Evolutionary conservation across 2,113 vertebrate species (phyloP).

Genomic region (Sylvicapra grimmia): DNA sequence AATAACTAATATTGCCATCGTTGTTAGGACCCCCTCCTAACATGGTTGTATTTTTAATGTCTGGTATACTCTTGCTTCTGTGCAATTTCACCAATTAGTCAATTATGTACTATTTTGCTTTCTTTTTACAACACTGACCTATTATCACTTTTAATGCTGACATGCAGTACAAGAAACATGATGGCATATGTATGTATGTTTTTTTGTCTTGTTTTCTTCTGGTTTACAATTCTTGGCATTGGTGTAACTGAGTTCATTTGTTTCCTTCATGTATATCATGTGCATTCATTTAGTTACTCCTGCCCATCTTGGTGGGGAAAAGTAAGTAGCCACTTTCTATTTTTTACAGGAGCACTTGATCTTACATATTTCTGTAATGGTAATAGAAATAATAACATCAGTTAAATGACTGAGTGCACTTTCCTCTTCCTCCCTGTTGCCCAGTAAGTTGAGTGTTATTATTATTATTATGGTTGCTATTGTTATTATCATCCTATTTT

Average conservation of each 20-base stretch:
- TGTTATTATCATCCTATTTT: not conserved
- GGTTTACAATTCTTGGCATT: not conserved
- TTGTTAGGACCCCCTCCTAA: conserved; percentile 54
- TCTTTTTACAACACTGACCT: conserved; percentile 20
- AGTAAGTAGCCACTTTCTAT: not conserved
- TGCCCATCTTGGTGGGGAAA: not conserved
- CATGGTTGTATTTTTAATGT: conserved; percentile 64
- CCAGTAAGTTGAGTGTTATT: not conserved
- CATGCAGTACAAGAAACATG: not conserved
- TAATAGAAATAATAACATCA: not conserved
- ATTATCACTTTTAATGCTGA: not conserved
- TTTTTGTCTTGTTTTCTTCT: not conserved
- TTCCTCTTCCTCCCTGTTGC: not conserved
- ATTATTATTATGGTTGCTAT: not conserved
- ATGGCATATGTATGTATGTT: not conserved
- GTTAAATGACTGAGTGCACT: not conserved
- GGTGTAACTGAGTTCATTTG: not conserved
- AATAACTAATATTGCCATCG: conserved; percentile 47
- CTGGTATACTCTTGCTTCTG: conserved; percentile 54
- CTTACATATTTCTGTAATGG: not conserved
- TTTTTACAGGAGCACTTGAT: not conserved
- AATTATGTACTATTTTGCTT: conserved; percentile 60
- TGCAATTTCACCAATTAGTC: conserved; percentile 66
- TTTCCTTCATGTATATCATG: not conserved
- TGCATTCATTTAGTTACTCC: not conserved